These are phyloP conservation scores for Eulemur coronatus DNA, from an alignment of 2,797 vertebrate species.

Conservation along the genomic window DNA sequence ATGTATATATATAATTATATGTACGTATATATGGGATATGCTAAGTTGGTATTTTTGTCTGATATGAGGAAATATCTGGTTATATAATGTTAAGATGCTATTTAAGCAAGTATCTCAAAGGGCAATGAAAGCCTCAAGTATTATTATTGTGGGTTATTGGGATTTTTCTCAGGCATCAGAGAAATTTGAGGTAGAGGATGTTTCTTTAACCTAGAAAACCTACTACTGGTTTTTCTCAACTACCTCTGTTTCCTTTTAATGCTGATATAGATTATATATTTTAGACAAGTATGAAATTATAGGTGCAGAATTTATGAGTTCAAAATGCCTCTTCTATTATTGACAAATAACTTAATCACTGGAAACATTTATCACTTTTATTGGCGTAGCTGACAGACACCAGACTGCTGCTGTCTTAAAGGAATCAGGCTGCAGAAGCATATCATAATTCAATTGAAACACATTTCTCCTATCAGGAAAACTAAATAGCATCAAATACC, in stretches of 20 bases:
- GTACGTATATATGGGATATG: not conserved
- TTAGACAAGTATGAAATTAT: constrained; percentile 62
- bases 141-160: constrained; percentile 19
- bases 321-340: constrained; percentile 60
- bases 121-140: constrained; percentile 26
- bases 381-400: constrained; percentile 16
- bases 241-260: constrained; percentile 45
- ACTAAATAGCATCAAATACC: constrained; percentile 54
- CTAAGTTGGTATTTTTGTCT: not conserved
- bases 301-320: constrained; percentile 49
- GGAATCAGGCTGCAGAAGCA: constrained; percentile 15
- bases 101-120: constrained; percentile 26
- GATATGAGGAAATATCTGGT: constrained; percentile 21
- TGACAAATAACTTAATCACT: constrained; percentile 71
- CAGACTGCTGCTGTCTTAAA: constrained; percentile 36
- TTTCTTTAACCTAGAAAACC: constrained; percentile 31
- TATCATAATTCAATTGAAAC: constrained; percentile 53
- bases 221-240: constrained; percentile 2
- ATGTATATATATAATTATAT: not conserved
- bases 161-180: constrained; percentile 36
- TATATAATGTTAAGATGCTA: constrained; percentile 45
- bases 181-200: constrained; percentile 2
- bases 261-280: constrained; percentile 37
- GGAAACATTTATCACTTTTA: constrained; percentile 55
- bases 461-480: constrained; percentile 47